These are phyloP conservation scores for Ptychobarbus kaznakovi DNA, from an alignment of 2,797 vertebrate genomes.

Conservation along the genomic window DNA sequence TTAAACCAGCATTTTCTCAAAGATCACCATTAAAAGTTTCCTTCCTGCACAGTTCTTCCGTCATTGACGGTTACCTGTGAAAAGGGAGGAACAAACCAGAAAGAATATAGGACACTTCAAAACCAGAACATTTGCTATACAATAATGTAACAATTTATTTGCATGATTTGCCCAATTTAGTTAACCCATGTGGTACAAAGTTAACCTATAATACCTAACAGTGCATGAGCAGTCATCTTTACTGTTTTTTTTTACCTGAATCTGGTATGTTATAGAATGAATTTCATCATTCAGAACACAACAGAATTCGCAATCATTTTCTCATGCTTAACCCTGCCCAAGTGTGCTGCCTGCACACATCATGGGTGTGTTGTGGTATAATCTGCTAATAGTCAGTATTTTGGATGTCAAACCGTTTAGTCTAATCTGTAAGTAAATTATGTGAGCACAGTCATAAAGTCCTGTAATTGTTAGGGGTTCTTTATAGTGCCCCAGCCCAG, in stretches of 20 bases:
- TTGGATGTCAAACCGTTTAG: not conserved
- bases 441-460: not conserved
- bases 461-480: not conserved
- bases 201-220: not conserved
- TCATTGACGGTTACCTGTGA: not conserved
- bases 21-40: conserved; percentile 68
- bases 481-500: not conserved
- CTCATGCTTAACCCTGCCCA: not conserved
- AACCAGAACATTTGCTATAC: not conserved
- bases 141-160: not conserved
- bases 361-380: not conserved
- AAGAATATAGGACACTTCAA: not conserved
- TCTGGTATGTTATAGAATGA: not conserved
- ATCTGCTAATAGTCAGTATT: not conserved
- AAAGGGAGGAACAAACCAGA: not conserved
- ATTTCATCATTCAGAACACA: not conserved
- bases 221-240: not conserved
- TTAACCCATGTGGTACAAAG: not conserved
- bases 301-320: not conserved
- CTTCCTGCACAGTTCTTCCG: not conserved
- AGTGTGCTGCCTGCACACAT: not conserved
- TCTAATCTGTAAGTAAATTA: not conserved
- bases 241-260: not conserved
- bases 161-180: not conserved
- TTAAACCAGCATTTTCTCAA: conserved; percentile 63